Base-by-base conservation (phyloP, 2,797 vertebrate species). In the Prionace glauca region DNA sequence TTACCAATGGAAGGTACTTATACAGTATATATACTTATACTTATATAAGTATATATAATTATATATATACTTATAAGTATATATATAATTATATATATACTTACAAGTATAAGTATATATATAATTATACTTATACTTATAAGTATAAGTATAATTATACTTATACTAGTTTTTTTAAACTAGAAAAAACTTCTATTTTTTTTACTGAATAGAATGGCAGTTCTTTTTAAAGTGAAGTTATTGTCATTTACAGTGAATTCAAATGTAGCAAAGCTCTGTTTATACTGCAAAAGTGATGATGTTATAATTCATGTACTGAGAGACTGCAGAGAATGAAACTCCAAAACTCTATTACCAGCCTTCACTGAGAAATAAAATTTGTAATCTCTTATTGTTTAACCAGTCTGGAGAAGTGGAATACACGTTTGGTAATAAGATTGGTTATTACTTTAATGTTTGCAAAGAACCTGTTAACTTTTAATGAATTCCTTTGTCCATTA, bases 401-500 rank as follows among this genome's bases (percentile, higher is more conserved):
- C 1, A 65, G 36, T 36, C 29, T 91, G 88, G 56, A 91, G 29
- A 65, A 91, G 88, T 62, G 60, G 65, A 91, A 91, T 91, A 32
- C 60, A 91, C 88, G 62, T 91, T 60, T 91, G 62, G 60, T 65
- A 91, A 91, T 65, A 91, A 91, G 62, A n/a, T 84, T 24, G 81
- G 81, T 41, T 84, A 45, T 84, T 84, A 84, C 32, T 8, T 84
- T 84, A 45, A 84, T 84, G 41, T 84, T 45, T 84, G 81, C 22
- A 45, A 24, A 45, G 81, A 45, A 45, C 41, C 41, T 84, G 81
- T 84, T 84, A 84, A 45, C 41, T 45, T 84, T 84, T 84, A 24
- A 84, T 84, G 36, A 84, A 84, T 84, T 84, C 36, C 41, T 45
- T 24, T 41, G 20, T 84, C 81, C 36, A 24, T 84, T 84, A 84